Evolutionary conservation across 2,797 vertebrate genomes (phyloP), one percentile per base, ranked within the genome.

Genomic region (Valencia hispanica): DNA sequence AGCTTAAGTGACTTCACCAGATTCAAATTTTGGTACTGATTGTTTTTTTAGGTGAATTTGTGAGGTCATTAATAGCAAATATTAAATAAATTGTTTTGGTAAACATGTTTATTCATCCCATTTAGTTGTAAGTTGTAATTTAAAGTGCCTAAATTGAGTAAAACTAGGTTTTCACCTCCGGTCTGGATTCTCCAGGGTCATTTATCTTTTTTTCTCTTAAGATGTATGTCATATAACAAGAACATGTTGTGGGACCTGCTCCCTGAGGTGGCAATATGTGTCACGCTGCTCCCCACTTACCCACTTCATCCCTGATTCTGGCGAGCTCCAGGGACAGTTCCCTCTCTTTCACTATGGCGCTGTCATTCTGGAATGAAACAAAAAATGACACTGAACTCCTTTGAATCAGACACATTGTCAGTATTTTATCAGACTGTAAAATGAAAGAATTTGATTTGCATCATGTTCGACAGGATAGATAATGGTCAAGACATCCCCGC

Each of bases 291-390:
- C 50, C 69, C 71, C 89, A 96, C 98, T 97, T 95, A 99, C 98
- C 98, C 92, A 97, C 96, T 98, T 99, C 98, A 97, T 99, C 97
- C 95, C 95, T 97, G 96, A 98, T 96, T 91, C 95, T 97, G 90
- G 96, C 91, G 91, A 99, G 97, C 92, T 99, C 96, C 80, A 95
- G 88, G 86, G 96, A 96, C 91, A 99, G 93, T 81, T 97, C 97
- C 94, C 96, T 96, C 93, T 97, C 97, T 94, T 97, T 99, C 91
- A 95, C 95, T 86, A 96, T 91, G 87, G 95, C 96, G 84, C 94
- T 96, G 94, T 98, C 97, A 78, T 90, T 98, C 98, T 99, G 94
- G 83, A 95, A 94, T 81, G 85, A 75, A 92, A 78, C 65, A 68
- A 89, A 77, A 86, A 73, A 89, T 51, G 70, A 50, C 30, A 34